Evolutionary conservation across 2,797 vertebrate genomes (phyloP), one percentile per base, ranked within the genome.

Genomic region (Poecilia wingei): DNA sequence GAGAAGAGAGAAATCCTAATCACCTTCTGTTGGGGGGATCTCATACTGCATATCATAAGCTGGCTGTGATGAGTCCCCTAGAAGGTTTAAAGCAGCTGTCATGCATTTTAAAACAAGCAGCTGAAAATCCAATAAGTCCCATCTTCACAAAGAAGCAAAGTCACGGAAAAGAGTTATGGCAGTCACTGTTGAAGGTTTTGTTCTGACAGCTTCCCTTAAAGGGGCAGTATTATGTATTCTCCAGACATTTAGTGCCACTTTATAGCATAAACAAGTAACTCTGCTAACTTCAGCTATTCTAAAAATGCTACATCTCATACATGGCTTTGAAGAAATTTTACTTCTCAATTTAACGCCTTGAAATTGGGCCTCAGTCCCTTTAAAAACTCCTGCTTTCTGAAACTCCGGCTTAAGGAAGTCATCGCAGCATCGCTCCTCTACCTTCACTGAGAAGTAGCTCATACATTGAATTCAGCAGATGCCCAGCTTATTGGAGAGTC

Each of bases 11-110:
- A 70, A 70, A 45, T 70, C 41, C 33, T 36, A 41, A 25, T 89
- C 72, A 95, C 93, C 93, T 83, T 95, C 94, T 76, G 81, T 46
- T 8, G 77, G 18, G 68, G 93, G 92, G 12, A 91, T 57, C 53
- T 94, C 94, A 55, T 90, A 92, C 64, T 90, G 92, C 45, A 90
- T 43, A 70, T 95, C 93, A 72, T 88, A 92, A 5, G 88, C 25
- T 25, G 88, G 51, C 68, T 92, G 92, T 8, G 91, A 91, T 0
- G 92, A 83, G n/a, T 95, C 92, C 3, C 86, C 94, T 95, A 82
- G 28, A 90, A 92, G 6, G 82, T 66, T 8, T 3, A 90, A 73
- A 66, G 22, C 45, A 12, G 28, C 41, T 47, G 33, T 13, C 41
- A 28, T 20, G 10, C 36, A 55, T 57, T 71, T 57, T 25, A 45